phyloP scores from a whole-genome alignment of 2,797 vertebrate species.

The Mormyrops boulengeri region DNA sequence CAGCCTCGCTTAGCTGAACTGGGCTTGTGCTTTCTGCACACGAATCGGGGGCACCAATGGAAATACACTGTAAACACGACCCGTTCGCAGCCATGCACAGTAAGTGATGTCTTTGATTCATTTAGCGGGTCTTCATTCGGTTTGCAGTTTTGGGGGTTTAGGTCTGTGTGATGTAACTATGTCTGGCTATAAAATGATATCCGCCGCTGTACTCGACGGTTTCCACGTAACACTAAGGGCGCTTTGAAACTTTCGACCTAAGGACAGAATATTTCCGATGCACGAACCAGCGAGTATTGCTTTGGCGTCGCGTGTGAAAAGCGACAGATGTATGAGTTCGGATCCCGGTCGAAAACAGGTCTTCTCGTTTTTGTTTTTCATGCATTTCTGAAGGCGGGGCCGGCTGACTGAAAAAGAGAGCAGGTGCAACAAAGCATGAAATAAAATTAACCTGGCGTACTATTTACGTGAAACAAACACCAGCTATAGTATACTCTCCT shows the following conservation, averaged over 20 bases:
- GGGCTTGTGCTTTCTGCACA: conserved; percentile 38
- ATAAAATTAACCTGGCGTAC: conserved; percentile 58
- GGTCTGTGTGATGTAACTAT: not conserved
- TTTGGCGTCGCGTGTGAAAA: not conserved
- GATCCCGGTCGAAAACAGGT: not conserved
- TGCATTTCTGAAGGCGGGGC: conserved; percentile 13
- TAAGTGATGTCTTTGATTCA: conserved; percentile 74
- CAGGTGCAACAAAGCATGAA: conserved; percentile 52
- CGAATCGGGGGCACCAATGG: conserved; percentile 68
- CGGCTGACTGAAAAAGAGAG: conserved; percentile 20
- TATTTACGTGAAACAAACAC: conserved; percentile 31
- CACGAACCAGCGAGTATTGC: not conserved
- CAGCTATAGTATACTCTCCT: conserved; percentile 18
- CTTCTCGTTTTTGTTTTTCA: not conserved
- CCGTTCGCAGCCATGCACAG: conserved; percentile 98
- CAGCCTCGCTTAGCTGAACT: conserved; percentile 31
- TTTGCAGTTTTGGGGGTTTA: not conserved
- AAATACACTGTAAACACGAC: conserved; percentile 99
- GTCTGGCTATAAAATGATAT: not conserved
- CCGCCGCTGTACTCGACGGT: not conserved
- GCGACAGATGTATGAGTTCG: not conserved
- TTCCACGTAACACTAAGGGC: conserved; percentile 1
- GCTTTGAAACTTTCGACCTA: conserved; percentile 1
- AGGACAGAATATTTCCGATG: not conserved
- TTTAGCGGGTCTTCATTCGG: conserved; percentile 39